A percentile compares a stretch with the other conserved stretches of the same genome.
Conservation (phyloP, 2,888 invertebrate species). For the Ctenicera cuprea region DNA sequence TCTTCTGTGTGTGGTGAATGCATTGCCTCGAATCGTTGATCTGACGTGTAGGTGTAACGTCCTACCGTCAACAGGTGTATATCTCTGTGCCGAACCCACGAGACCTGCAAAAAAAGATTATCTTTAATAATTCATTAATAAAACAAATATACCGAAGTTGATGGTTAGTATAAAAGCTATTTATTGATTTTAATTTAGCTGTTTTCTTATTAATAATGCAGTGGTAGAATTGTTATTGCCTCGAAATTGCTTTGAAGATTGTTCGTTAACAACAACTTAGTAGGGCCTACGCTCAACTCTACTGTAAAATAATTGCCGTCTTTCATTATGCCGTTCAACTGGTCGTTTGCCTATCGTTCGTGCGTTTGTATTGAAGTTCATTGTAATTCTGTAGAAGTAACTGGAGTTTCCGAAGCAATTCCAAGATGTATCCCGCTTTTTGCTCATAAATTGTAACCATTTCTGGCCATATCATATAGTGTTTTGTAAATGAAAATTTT, state of each 20-base stretch:
- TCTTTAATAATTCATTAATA: no score
- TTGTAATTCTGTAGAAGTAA: conserved; percentile 34
- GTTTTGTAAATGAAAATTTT: conserved; percentile 33
- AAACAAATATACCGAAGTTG: neutral
- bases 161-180: no score
- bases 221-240: neutral
- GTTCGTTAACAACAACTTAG: no score
- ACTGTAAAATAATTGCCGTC: conserved; percentile 27
- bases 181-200: no score
- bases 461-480: conserved; percentile 5
- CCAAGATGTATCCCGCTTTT: conserved; percentile 25
- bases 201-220: no score
- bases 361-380: conserved; percentile 28
- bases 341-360: conserved; percentile 38
- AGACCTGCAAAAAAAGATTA: conserved; percentile 81
- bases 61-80: conserved; percentile 85
- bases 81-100: conserved; percentile 86
- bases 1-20: conserved; percentile 92
- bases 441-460: conserved; percentile 21
- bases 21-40: conserved; percentile 90
- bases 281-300: conserved; percentile 14
- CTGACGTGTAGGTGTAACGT: conserved; percentile 86
- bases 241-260: neutral
- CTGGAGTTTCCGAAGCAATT: conserved; percentile 33
- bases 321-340: conserved; percentile 30